Base-by-base conservation (phyloP, 2,113 vertebrate genomes). In the Barbus barbus region DNA sequence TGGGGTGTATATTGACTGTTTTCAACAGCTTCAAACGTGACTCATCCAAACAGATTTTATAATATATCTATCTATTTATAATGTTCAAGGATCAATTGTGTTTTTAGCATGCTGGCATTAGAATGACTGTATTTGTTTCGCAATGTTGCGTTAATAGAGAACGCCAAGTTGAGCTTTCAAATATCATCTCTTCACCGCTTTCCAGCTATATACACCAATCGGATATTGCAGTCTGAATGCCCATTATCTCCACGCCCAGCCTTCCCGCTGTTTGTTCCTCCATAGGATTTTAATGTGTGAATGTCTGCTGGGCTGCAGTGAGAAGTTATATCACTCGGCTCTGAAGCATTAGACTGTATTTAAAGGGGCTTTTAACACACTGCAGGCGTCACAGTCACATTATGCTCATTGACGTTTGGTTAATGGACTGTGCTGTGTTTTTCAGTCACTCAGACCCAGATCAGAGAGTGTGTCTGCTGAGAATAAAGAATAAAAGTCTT, bases 351-450 rank as follows among this genome's bases (percentile, higher is more conserved):
- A 58, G 76, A 78, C 56, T 60, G 36, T 58, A 60, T 78, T 78
- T n/a, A 60, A 78, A 61, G 13, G 3, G 53, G 16, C 56, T 63
- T 79, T 79, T 79, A 79, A 79, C 71, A 79, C 56, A 16, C 56
- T 46, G 77, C 58, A 38, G 36, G 58, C 58, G 2, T 79, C 36
- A 63, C 38, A 63, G 36, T 41, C 22, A 9, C 76, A 41, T 78
- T 78, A 53, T 58, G 53, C 53, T 60, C 76, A 60, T 33, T 38
- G 31, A 41, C 7, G 36, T 78, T 24, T 3, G 38, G 33, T 78
- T 61, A 79, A 79, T 79, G 58, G 58, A 79, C 58, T 26, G 38
- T 4, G 14, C 58, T 63, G 33, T 41, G 36, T 44, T 22, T 9
- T 79, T 79, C 36, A 44, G 36, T 60, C 58, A 79, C 61, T 78